Conservation (phyloP, 2,888 invertebrate genomes). For the Entomobrya proxima region DNA sequence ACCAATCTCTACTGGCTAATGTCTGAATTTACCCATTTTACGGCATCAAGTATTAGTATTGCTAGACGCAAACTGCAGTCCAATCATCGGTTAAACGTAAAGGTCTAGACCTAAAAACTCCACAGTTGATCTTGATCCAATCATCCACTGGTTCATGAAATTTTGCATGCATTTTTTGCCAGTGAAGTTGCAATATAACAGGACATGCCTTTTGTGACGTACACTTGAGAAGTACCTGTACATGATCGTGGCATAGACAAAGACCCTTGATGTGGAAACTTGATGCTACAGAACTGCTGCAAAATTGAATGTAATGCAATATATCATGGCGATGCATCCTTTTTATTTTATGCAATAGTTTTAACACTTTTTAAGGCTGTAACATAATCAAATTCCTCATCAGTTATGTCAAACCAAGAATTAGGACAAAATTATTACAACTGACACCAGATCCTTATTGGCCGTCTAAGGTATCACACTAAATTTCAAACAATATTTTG, state of each 20-base stretch:
- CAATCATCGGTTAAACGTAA: slow-evolving; percentile 39
- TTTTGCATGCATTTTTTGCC: slow-evolving; percentile 11
- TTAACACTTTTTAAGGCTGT: slow-evolving; percentile 21
- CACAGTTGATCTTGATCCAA: slow-evolving; percentile 57
- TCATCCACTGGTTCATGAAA: slow-evolving; percentile 62
- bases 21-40: background rate
- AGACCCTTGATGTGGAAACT: slow-evolving; percentile 43
- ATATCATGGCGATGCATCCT: slow-evolving; percentile 52
- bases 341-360: slow-evolving; percentile 41
- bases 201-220: slow-evolving; percentile 34
- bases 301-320: slow-evolving; percentile 40
- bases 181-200: background rate
- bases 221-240: slow-evolving; percentile 39
- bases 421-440: slow-evolving; percentile 51
- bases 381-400: slow-evolving; percentile 63
- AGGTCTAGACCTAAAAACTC: slow-evolving; percentile 65
- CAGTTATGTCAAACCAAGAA: slow-evolving; percentile 64
- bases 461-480: slow-evolving; percentile 58
- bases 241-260: background rate
- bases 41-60: background rate
- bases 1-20: background rate
- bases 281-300: background rate
- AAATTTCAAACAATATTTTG: background rate
- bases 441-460: slow-evolving; percentile 54
- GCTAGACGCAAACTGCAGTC: background rate